Percentiles rank a stretch among this genome's conserved stretches.
phyloP scores from a whole-genome alignment of 1,140 invertebrate genomes.

The Bombus affinis region DNA sequence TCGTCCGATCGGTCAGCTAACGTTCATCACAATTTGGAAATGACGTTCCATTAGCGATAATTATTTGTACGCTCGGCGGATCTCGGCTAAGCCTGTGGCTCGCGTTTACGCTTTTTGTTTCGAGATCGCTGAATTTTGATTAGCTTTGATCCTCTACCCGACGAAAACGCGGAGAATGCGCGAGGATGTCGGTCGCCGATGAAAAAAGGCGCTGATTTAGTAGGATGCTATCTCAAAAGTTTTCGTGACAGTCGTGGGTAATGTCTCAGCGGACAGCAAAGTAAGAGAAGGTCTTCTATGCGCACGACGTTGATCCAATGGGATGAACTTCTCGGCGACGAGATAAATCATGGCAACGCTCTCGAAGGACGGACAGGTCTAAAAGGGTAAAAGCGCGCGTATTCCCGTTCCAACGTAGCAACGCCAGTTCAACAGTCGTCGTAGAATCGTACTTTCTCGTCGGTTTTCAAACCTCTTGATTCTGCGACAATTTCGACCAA shows the following conservation, averaged over 20 bases:
- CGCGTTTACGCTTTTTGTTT: not conserved
- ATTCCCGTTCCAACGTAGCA: not conserved
- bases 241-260: slow-evolving; percentile 3
- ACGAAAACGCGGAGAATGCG: too few relatives aligned
- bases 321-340: slow-evolving; percentile 28
- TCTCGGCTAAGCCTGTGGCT: too few relatives aligned
- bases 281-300: not conserved
- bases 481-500: not conserved
- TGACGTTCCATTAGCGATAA: slow-evolving; percentile 40
- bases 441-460: not conserved
- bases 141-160: not conserved
- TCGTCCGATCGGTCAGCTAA: not conserved
- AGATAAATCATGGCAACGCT: slow-evolving; percentile 12
- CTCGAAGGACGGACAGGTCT: not conserved
- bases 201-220: not conserved
- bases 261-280: not conserved
- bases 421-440: not conserved
- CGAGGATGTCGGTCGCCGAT: too few relatives aligned
- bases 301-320: slow-evolving; percentile 24
- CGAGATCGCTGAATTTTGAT: not conserved
- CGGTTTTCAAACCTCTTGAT: not conserved
- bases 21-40: slow-evolving; percentile 26
- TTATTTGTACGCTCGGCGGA: slow-evolving; percentile 10
- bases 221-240: not conserved
- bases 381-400: not conserved